phyloP scores from a whole-genome alignment of 2,888 invertebrate genomes.

The Tenthredo amoena region DNA sequence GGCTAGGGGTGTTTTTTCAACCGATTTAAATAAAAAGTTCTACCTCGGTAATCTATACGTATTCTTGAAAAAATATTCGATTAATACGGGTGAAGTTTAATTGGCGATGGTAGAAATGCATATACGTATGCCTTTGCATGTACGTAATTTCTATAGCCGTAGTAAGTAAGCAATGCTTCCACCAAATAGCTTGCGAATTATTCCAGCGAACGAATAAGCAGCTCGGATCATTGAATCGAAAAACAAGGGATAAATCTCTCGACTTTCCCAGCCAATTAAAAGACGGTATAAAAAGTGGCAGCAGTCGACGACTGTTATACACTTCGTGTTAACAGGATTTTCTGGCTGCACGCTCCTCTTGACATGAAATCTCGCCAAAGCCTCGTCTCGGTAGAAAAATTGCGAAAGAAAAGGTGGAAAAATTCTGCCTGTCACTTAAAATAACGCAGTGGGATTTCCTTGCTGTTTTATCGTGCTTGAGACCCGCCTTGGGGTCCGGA shows the following conservation, averaged over 20 bases:
- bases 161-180: neutral
- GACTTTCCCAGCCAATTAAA: constrained; percentile 14
- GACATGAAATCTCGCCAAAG: neutral
- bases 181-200: neutral
- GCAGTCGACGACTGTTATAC: neutral
- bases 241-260: neutral
- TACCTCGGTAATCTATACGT: neutral
- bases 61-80: neutral
- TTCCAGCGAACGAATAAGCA: neutral
- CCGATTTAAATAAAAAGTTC: neutral
- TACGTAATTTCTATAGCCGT: neutral
- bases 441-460: constrained; percentile 10
- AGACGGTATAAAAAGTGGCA: neutral
- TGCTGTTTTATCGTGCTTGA: constrained; percentile 13
- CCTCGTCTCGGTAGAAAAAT: constrained; percentile 9
- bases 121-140: neutral
- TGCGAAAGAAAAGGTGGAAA: neutral
- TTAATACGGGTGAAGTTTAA: neutral
- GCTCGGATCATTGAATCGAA: neutral
- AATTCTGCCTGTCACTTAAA: constrained; percentile 19
- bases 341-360: neutral
- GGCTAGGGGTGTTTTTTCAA: neutral
- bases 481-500: neutral
- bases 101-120: neutral
- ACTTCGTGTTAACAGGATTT: constrained; percentile 2